These are phyloP conservation scores for Phyto melanocephala DNA, from an alignment of 2,888 invertebrate species.

Conservation along the genomic window DNA sequence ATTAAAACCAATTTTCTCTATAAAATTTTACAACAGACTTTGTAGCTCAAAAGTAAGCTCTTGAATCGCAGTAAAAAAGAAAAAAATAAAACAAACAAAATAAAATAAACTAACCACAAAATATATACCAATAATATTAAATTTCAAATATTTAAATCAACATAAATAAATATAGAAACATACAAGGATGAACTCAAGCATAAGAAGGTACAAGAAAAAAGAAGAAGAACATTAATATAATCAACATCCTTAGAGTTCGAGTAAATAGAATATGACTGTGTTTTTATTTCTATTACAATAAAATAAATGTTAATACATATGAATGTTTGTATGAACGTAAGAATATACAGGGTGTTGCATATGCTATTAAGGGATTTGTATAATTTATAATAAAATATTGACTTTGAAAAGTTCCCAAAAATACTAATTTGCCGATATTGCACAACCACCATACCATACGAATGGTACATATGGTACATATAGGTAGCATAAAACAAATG, in stretches of 20 bases:
- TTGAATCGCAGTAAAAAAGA: background rate
- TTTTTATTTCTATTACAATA: background rate
- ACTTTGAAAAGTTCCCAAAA: too few species aligned
- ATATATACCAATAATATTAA: conserved; percentile 29
- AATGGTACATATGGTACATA: too few species aligned
- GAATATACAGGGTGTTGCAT: too few species aligned
- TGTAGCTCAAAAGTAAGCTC: conserved; percentile 11
- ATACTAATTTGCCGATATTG: too few species aligned
- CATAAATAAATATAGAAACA: background rate
- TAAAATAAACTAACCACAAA: conserved; percentile 38
- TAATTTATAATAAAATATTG: too few species aligned
- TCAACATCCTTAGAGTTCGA: background rate
- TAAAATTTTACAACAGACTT: conserved; percentile 9
- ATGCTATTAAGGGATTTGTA: too few species aligned
- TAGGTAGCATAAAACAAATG: too few species aligned
- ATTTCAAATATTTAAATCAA: conserved; percentile 19
- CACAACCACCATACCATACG: too few species aligned
- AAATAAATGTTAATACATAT: too few species aligned
- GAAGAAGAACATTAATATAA: background rate
- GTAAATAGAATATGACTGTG: background rate
- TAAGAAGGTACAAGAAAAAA: background rate
- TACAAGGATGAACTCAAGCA: too few species aligned
- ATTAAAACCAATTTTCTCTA: background rate
- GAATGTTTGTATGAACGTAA: background rate
- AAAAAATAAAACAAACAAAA: background rate